Evolutionary conservation across 2,797 vertebrate species (phyloP), one percentile per base, ranked within the genome.

Genomic region (Artibeus lituratus): DNA sequence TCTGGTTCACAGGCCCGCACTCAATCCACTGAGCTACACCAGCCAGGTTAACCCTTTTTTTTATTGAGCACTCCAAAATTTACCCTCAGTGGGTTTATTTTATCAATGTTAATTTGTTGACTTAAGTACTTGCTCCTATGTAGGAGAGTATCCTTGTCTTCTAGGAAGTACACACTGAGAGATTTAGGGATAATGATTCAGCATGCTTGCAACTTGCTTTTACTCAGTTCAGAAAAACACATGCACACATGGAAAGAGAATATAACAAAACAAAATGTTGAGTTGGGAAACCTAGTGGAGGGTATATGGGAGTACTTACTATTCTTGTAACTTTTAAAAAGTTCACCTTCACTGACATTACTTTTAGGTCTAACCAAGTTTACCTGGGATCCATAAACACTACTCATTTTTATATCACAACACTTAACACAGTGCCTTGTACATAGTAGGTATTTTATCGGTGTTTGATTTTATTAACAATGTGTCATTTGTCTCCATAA

Each of bases 291-390:
- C 49, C 49, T 96, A 32, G 11, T 78, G 14, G 53, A 69, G 14
- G 37, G 32, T 35, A 21, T 57, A 7, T 47, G 16, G n/a, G 37
- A 73, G 35, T 44, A 72, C 53, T 62, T 0, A 59, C 22, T 74
- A 7, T 81, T 90, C 35, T 92, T 85, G 69, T 10, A 93, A 62
- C 55, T 94, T 96, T 57, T 91, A 80, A 59, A 92, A 92, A 29
- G 39, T 87, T 82, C n/a, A 51, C 16, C 65, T 70, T 87, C 39
- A 87, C 12, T 80, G 35, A 84, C 76, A 42, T 10, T 70, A 81
- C 47, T 77, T 95, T 93, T 39, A 93, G 16, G 18, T 87, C 37
- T 92, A 92, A 57, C 22, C 19, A 94, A 35, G 55, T 74, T 93
- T 95, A 62, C 59, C 47, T 47, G 69, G 18, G 8, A 80, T 85